A percentile compares a stretch with the other conserved stretches of the same genome.
phyloP scores from a whole-genome alignment of 2,888 invertebrate species.

The Podabrus alpinus region DNA sequence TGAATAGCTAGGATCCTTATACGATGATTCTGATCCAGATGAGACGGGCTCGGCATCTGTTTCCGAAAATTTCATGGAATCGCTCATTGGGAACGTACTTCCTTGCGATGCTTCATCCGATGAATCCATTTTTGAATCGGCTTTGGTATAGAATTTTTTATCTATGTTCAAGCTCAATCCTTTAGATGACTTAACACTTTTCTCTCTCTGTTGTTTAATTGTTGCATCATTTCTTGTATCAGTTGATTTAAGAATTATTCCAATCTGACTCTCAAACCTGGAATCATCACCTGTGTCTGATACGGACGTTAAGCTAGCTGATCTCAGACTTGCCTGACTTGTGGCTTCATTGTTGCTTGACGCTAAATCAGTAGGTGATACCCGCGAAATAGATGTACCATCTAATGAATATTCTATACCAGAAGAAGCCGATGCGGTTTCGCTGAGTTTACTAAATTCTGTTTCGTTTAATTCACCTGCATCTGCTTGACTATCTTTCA shows the following conservation, averaged over 20 bases:
- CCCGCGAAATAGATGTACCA: background rate
- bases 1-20: conserved; percentile 40
- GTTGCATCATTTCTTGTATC: background rate
- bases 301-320: background rate
- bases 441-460: background rate
- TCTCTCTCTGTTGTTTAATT: background rate
- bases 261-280: background rate
- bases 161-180: background rate
- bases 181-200: background rate
- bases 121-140: background rate
- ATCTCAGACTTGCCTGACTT: background rate
- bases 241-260: background rate
- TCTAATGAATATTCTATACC: background rate
- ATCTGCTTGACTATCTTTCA: background rate
- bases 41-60: conserved; percentile 49
- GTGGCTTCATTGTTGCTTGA: conserved; percentile 8
- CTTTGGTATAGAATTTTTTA: background rate
- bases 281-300: background rate
- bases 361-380: conserved; percentile 14
- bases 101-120: conserved; percentile 38
- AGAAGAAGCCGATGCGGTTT: background rate
- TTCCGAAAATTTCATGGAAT: conserved; percentile 46
- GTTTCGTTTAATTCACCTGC: background rate
- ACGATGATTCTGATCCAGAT: conserved; percentile 49
- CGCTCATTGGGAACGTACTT: conserved; percentile 38